These are phyloP conservation scores for Andrena dorsata DNA, from an alignment of 2,888 invertebrate genomes.

Conservation along the genomic window DNA sequence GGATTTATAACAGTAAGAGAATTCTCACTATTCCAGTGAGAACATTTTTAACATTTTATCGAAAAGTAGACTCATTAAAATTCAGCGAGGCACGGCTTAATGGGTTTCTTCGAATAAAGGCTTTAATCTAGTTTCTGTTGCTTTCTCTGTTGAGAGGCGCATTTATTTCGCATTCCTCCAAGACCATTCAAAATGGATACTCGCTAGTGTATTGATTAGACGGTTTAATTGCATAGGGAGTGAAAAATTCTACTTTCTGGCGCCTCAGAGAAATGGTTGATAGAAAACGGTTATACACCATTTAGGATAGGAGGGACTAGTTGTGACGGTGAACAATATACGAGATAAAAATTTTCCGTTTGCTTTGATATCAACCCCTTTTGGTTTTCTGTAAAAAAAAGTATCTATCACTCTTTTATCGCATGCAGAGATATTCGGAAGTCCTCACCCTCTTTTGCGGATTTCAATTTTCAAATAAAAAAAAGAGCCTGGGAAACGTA, in stretches of 20 bases:
- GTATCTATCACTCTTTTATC: neutral
- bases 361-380: slow-evolving; percentile 15
- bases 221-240: neutral
- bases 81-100: no score
- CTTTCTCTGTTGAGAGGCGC: neutral
- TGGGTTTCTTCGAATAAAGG: no score
- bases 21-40: no score
- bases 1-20: no score
- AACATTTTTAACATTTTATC: no score
- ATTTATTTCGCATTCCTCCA: neutral
- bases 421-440: no score
- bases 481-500: slow-evolving; percentile 1
- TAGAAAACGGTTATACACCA: slow-evolving; percentile 4
- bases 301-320: neutral
- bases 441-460: neutral
- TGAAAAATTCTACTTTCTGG: neutral
- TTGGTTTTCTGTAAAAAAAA: neutral
- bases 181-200: neutral
- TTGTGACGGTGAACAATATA: neutral
- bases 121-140: no score
- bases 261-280: neutral
- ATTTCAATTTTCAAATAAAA: neutral
- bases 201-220: slow-evolving; percentile 3
- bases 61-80: no score
- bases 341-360: slow-evolving; percentile 11